Evolutionary conservation across 2,888 invertebrate species (phyloP), one percentile per base, ranked within the genome.

Genomic region (Mesoligia furuncula): DNA sequence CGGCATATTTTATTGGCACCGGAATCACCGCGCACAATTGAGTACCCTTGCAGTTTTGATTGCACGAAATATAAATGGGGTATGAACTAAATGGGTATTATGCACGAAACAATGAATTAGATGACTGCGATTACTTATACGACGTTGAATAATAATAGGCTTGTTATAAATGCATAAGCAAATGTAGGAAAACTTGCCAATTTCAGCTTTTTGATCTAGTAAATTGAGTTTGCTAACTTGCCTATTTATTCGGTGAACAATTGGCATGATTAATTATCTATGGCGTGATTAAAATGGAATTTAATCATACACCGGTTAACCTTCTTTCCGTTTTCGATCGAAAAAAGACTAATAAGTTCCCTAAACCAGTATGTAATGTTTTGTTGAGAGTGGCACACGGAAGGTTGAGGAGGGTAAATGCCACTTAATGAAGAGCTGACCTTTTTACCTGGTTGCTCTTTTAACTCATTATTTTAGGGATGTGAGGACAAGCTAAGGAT

Each of bases 11-110:
- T 79, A 84, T 73, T 79, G 24, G 75, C 61, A 71, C 86, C 86
- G 84, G 86, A 84, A 84, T 75, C 42, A 68, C 27, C 75, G 17
- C 75, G 84, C 86, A 83, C 84, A 83, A 86, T 84, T 86, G 75
- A 84, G 75, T 83, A 73, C 73, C 75, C 86, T 73, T 86, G 84
- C 84, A 86, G 73, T 84, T 78, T 75, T 79, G 79, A 84, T 76
- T 73, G 73, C 75, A 83, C 73, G 75, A 79, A 73, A 79, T 78
- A 75, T 86, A 61, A 73, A 86, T 78, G 71, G 48, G 45, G n/a
- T 36, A 57, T 68, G 36, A 51, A 65, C 39, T 20, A 62, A 84
- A 83, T 73, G 72, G 61, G 48, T 20, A 36, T 36, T 61, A 27
- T 61, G 66, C 75, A 86, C 70, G 73, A 36, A 62, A 82, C 36